Percentiles rank a stretch among this genome's conserved stretches.
These are phyloP conservation scores for Charadrius vociferus DNA, from an alignment of 2,113 vertebrate species.

Conservation along the genomic window DNA sequence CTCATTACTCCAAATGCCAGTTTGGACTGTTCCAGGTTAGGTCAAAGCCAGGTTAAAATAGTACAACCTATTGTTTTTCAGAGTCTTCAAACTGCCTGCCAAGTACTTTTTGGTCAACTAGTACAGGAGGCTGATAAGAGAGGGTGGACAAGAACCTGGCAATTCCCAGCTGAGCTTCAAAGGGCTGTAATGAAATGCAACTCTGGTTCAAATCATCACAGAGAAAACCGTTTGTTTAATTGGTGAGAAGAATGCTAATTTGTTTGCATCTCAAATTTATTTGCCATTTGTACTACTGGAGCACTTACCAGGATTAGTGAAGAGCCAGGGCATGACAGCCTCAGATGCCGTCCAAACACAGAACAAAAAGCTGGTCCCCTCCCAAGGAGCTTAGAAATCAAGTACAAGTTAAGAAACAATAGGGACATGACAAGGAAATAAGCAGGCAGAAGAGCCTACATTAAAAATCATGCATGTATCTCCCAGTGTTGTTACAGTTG, in stretches of 20 bases:
- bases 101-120: constrained; percentile 24
- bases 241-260: constrained; percentile 5
- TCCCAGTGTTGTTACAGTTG: constrained; percentile 11
- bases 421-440: constrained; percentile 43
- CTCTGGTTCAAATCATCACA: neutral
- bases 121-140: neutral
- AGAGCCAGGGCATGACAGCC: neutral
- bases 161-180: constrained; percentile 10
- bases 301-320: neutral
- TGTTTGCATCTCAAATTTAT: constrained; percentile 19
- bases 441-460: neutral
- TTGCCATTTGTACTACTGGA: constrained; percentile 7
- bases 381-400: neutral
- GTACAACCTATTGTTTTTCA: constrained; percentile 44
- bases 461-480: neutral
- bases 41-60: constrained; percentile 56
- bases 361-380: neutral
- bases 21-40: constrained; percentile 19
- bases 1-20: neutral
- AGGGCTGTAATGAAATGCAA: constrained; percentile 7
- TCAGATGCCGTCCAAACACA: neutral
- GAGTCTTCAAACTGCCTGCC: constrained; percentile 18
- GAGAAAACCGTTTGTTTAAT: neutral
- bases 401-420: constrained; percentile 10
- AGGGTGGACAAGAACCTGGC: constrained; percentile 2